Base-by-base conservation (phyloP, 2,113 vertebrate genomes). In the Nannospalax galili region DNA sequence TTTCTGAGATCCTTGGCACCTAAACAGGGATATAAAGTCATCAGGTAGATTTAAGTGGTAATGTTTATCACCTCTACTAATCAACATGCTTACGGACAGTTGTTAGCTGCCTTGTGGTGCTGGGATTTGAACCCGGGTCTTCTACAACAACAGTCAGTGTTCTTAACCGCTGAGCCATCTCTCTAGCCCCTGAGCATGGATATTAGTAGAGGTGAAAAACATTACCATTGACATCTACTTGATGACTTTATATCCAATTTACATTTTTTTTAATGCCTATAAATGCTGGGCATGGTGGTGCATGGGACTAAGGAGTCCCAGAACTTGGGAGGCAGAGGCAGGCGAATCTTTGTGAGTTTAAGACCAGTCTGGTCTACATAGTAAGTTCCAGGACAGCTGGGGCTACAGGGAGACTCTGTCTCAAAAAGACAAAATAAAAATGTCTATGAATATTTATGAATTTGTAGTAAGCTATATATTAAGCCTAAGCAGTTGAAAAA, bases 361-460 rank as follows among this genome's bases (percentile, higher is more conserved):
- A 65, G 62, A 26, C 37, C 80, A 65, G 37, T 58, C 60, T 62
- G 60, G 28, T 64, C 4, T 42, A 40, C 42, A 12, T 6, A n/a
- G n/a, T n/a, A n/a, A 64, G 16, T 42, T 62, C 16, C 37, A 64
- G 42, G 37, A 19, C 15, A 82, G 15, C 58, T 5, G 15, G 80
- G 11, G 37, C 56, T 64, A 82, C 80, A 81, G n/a, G 60, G 79
- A 30, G 56, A 40, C 17, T 35, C n/a, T 62, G 24, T 9, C 56
- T 81, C 26, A 81, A 62, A 37, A 56, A 14, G 62, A 64, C 24
- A 52, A 52, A 52, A 11, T 7, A 52, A 52, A 11, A 52, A 81
- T 90, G 24, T 40, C 10, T 56, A 26, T 90, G 62, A 96, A 17
- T 95, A 62, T 89, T 88, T 73, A 40, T 88, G 84, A 69, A 28